Evolutionary conservation across 2,888 invertebrate genomes (phyloP).

Genomic region (Hoplodrina blanda): DNA sequence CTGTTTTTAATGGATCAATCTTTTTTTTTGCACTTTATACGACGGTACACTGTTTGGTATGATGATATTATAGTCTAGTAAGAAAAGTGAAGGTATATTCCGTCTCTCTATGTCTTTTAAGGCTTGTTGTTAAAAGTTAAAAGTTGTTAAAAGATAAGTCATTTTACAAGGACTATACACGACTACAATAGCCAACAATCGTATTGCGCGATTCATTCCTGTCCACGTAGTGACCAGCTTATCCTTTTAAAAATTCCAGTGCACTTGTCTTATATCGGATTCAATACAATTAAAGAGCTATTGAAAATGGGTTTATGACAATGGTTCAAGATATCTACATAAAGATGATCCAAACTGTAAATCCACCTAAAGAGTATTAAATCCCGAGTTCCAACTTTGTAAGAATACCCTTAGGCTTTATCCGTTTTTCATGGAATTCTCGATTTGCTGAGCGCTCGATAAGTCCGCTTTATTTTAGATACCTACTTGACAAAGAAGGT

Average conservation of each 20-base stretch:
- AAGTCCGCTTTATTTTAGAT: slow-evolving; percentile 8
- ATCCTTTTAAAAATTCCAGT: neutral
- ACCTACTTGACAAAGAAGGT: slow-evolving; percentile 1
- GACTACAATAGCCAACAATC: neutral
- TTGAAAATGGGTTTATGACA: neutral
- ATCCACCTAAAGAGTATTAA: slow-evolving; percentile 15
- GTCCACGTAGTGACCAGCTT: neutral
- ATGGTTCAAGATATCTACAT: slow-evolving; percentile 6
- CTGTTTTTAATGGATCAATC: no score
- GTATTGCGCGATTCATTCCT: neutral
- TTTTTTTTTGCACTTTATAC: no score
- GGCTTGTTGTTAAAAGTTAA: neutral
- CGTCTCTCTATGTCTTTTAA: neutral
- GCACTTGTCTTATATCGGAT: neutral
- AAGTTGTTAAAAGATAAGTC: neutral
- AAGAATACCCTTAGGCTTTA: neutral
- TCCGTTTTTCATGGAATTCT: slow-evolving; percentile 7
- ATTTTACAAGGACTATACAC: neutral
- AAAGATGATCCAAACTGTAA: slow-evolving; percentile 16
- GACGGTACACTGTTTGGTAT: neutral
- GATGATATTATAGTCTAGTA: neutral
- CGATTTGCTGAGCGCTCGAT: neutral
- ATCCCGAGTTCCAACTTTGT: slow-evolving; percentile 10
- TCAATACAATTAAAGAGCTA: neutral
- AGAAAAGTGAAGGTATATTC: neutral